Base-by-base conservation (phyloP, 2,888 invertebrate species). In the Ceratothoa steindachneri region DNA sequence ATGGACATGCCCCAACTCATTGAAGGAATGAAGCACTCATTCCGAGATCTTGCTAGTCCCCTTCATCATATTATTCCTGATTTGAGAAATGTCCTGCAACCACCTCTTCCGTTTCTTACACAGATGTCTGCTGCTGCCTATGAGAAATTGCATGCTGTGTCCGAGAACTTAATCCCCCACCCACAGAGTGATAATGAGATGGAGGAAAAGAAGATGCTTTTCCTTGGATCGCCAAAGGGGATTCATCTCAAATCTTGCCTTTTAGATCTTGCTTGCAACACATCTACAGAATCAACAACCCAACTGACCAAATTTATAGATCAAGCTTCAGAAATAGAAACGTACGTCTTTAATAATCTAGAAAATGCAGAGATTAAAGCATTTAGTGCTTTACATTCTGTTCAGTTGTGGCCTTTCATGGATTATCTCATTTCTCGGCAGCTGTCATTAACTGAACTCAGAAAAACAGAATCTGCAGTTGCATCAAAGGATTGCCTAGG, bases 51-150 rank as follows among this genome's bases (percentile, higher is more conserved):
- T n/a, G 74, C 53, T 69, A 74, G 74, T 15, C 67, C 72, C 15
- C 24, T 79, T 30, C 74, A 76, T 41, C 71, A 76, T 22, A 22
- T 75, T 22, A 75, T 73, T 9, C 27, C 64, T n/a, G 52, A 68
- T 3, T 12, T 73, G 12, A 68, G 78, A 27, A 65, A 52, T 19
- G n/a, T 66, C 15, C 27, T 31, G 31, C 30, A 12, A n/a, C 41
- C 22, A 7, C 71, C 71, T 15, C 29, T 41, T 22, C 51, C 71
- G 5, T 71, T 71, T 31, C 30, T 30, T 7, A 70, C 55, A 4
- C 4, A 30, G 9, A 51, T 5, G 0, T 24, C 53, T 24, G 70
- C 70, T 31, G 31, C 24, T 27, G 64, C 30, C 5, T 64, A 31
- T 52, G 15, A n/a, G 3, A 29, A 22, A 30, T n/a, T 70, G 30